A percentile compares a stretch with the other conserved stretches of the same genome.
Evolutionary conservation across 1,140 invertebrate genomes (phyloP).

Genomic region (Papilio xuthus): DNA sequence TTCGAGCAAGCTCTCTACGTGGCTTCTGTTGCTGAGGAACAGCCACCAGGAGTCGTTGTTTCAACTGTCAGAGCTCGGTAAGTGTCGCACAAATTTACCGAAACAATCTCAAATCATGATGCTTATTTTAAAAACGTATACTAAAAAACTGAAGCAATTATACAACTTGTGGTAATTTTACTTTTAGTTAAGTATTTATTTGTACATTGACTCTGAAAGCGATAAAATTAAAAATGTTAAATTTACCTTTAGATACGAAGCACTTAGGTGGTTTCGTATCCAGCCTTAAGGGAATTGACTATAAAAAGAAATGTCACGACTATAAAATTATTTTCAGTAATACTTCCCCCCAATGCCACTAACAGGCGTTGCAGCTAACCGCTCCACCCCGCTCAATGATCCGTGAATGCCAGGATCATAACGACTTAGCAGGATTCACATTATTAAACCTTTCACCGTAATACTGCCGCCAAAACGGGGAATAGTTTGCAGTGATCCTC

Average conservation of each 20-base stretch:
- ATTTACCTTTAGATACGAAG: conserved; percentile 2
- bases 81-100: conserved; percentile 39
- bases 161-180: no score
- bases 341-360: conserved; percentile 29
- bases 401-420: conserved; percentile 58
- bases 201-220: no score
- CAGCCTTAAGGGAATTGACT: conserved; percentile 3
- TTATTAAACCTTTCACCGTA: conserved; percentile 27
- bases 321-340: conserved; percentile 35
- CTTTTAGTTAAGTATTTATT: no score
- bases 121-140: no score
- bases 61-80: conserved; percentile 90
- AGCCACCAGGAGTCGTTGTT: conserved; percentile 90
- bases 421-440: conserved; percentile 46
- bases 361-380: conserved; percentile 40
- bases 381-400: conserved; percentile 55
- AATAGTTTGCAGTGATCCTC: neutral
- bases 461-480: neutral
- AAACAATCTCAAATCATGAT: no score
- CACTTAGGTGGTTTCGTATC: neutral
- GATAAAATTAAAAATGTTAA: neutral
- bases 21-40: conserved; percentile 94
- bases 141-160: no score
- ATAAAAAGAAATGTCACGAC: conserved; percentile 37
- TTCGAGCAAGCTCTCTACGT: conserved; percentile 94